These are phyloP conservation scores for Kryptolebias ocellatus DNA, from an alignment of 2,797 vertebrate species.

Conservation along the genomic window DNA sequence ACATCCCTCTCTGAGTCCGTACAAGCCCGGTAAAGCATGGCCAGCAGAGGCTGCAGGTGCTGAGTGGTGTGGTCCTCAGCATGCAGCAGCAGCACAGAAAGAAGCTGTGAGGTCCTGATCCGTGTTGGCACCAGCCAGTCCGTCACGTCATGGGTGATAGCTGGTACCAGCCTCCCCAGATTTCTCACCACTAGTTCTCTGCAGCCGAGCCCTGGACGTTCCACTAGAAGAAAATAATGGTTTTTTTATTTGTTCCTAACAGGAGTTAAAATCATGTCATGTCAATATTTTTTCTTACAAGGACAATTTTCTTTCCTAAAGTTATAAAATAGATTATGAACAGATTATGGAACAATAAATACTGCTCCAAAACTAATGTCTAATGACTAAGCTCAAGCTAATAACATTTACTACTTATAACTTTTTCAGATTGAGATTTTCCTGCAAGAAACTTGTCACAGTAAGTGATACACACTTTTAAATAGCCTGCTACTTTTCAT, in stretches of 20 bases:
- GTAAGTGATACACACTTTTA: conserved; percentile 52
- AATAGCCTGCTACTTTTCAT: conserved; percentile 36
- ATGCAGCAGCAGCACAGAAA: conserved; percentile 86
- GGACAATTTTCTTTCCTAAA: not conserved
- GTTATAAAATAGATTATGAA: not conserved
- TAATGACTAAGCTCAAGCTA: not conserved
- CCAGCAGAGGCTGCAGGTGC: conserved; percentile 89
- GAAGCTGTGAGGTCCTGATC: conserved; percentile 88
- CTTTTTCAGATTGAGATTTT: conserved; percentile 19
- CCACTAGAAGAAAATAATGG: conserved; percentile 71
- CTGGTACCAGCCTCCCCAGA: conserved; percentile 89
- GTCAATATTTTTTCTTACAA: not conserved
- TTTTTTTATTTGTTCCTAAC: not conserved
- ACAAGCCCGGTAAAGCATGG: conserved; percentile 84
- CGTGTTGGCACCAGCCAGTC: conserved; percentile 93
- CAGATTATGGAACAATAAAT: conserved; percentile 1
- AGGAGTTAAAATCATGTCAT: not conserved
- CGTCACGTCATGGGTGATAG: conserved; percentile 84
- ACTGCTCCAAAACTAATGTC: conserved; percentile 17
- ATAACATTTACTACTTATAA: conserved; percentile 19
- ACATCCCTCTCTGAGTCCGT: conserved; percentile 84
- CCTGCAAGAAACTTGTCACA: conserved; percentile 41
- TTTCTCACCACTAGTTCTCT: conserved; percentile 93
- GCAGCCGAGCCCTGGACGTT: conserved; percentile 90
- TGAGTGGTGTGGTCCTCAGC: conserved; percentile 92